phyloP scores from a whole-genome alignment of 2,888 invertebrate genomes.

The Pteria penguin region DNA sequence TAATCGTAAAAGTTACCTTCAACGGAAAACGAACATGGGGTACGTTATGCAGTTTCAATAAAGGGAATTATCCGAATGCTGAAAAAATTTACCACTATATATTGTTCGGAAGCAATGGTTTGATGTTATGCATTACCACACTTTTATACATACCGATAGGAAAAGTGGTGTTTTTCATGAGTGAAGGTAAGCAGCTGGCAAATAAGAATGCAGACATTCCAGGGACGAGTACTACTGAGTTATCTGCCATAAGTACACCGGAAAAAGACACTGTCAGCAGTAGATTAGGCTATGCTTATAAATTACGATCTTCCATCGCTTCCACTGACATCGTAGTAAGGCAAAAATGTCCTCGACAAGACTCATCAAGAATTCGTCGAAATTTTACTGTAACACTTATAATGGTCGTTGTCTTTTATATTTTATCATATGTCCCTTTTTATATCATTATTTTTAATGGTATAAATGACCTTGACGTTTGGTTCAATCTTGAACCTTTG shows the following conservation, averaged over 20 bases:
- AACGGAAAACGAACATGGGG: neutral
- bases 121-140: neutral
- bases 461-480: neutral
- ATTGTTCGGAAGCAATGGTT: neutral
- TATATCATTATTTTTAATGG: neutral
- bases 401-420: neutral
- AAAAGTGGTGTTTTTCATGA: neutral
- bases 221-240: neutral
- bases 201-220: neutral
- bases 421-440: neutral
- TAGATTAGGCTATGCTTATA: too few species aligned
- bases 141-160: neutral
- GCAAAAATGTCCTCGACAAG: neutral
- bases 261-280: too few species aligned
- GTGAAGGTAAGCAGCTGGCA: neutral
- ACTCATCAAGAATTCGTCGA: neutral
- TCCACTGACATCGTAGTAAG: neutral
- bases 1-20: neutral
- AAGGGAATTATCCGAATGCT: neutral
- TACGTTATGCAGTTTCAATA: neutral
- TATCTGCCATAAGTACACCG: too few species aligned
- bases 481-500: neutral
- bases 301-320: neutral
- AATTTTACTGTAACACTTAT: neutral
- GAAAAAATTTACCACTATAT: neutral